A percentile compares a stretch with the other conserved stretches of the same genome.
These are phyloP conservation scores for Cyclophora punctaria DNA, from an alignment of 2,888 invertebrate species.

Conservation along the genomic window DNA sequence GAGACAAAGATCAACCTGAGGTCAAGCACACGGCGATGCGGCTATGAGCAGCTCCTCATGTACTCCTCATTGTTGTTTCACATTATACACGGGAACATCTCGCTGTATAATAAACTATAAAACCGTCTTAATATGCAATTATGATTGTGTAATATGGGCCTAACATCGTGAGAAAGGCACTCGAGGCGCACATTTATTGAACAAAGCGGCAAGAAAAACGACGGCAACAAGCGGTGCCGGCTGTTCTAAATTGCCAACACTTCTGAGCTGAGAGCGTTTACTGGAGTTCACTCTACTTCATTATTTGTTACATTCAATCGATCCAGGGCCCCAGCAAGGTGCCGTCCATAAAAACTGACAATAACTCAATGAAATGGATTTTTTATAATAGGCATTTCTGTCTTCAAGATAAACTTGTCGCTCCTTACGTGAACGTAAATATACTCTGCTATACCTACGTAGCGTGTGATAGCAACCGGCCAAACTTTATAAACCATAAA, in stretches of 20 bases:
- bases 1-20: conserved; percentile 3
- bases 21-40: conserved; percentile 3
- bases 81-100: conserved; percentile 8
- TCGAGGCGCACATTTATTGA: conserved; percentile 58
- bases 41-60: conserved; percentile 2
- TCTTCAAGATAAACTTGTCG: no score
- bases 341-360: conserved; percentile 20
- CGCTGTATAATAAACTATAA: conserved; percentile 14
- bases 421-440: no score
- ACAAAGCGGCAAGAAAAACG: conserved; percentile 63
- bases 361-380: conserved; percentile 17
- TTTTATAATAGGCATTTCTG: conserved; percentile 4
- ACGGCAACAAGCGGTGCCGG: conserved; percentile 57
- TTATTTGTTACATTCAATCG: conserved; percentile 58
- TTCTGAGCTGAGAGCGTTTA: conserved; percentile 49
- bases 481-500: no score
- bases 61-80: conserved; percentile 7
- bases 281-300: conserved; percentile 55
- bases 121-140: conserved; percentile 28
- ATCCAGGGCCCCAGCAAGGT: conserved; percentile 35
- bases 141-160: conserved; percentile 43
- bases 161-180: conserved; percentile 48
- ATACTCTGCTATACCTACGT: no score
- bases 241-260: conserved; percentile 65
- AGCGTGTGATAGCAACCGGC: no score